Percentiles rank a stretch among this genome's conserved stretches.
Conservation (phyloP, 2,113 vertebrate genomes). For the Ptilorrhoa leucosticta region DNA sequence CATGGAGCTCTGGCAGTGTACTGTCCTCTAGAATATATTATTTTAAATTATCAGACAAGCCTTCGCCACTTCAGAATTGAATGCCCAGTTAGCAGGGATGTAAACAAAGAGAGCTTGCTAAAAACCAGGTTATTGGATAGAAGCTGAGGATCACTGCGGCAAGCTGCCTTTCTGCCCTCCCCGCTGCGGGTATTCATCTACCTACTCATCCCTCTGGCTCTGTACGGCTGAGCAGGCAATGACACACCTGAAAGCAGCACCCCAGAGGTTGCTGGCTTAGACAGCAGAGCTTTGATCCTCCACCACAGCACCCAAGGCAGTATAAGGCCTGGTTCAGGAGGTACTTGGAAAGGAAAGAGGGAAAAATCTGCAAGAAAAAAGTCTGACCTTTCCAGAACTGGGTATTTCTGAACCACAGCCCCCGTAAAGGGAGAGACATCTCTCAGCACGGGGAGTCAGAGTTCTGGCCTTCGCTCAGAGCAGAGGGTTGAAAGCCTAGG, state of each 20-base stretch:
- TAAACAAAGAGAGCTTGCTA: not conserved
- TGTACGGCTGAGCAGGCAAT: not conserved
- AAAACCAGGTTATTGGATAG: not conserved
- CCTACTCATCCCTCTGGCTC: not conserved
- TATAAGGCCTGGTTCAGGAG: not conserved
- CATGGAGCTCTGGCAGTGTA: not conserved
- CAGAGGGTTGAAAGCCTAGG: not conserved
- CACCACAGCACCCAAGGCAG: not conserved
- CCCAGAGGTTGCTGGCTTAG: not conserved
- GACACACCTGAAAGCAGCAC: not conserved
- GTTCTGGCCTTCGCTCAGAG: not conserved
- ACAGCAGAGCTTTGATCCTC: not conserved
- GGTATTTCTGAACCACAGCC: not conserved
- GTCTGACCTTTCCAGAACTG: not conserved
- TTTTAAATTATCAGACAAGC: not conserved
- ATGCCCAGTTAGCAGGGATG: not conserved
- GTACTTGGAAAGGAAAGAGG: not conserved
- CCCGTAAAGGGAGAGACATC: accelerated
- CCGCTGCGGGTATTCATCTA: not conserved
- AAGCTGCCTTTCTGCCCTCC: not conserved
- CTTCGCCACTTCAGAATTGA: not conserved
- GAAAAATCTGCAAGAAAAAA: not conserved
- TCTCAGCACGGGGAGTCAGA: not conserved
- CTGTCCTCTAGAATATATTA: not conserved
- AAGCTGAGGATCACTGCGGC: not conserved